Evolutionary conservation across 37 sponge, comb jelly and placozoan genomes (phyloP), one percentile per base, ranked within the genome.

Genomic region (Halichondria panicea): DNA sequence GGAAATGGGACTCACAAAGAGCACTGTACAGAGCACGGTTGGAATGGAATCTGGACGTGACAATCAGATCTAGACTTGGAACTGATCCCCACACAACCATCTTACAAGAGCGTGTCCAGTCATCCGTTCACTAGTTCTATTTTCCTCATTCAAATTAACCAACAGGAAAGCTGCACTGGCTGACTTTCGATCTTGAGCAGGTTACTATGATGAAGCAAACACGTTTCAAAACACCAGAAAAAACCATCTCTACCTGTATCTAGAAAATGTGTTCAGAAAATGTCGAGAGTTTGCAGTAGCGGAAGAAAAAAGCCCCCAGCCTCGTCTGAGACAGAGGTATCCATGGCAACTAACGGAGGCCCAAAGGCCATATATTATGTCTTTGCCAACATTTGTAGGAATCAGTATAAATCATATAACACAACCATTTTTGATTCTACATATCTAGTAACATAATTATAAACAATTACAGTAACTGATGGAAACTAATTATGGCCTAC

Each of bases 101-200:
- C 70, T 1, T 91, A 91, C 55, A 75, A 25, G 33, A 91, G 91
- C 57, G 86, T 85, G 11, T 75, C 91, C 32, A 45, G 39, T 15
- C 91, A 91, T 44, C 91, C 91, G 2, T 70, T 91, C 61, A 85
- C 85, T 6, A 63, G 43, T 30, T 71, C 82, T 39, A 32, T 81
- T 36, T 68, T 91, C 55, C 37, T 81, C 36, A 30, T 70, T 9
- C 34, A 78, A 24, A 68, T 72, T 1, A 63, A 84, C 55, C n/a
- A 77, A 90, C 33, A 74, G 80, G 66, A 76, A 82, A 59, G 68
- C 91, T 15, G 81, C 74, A 18, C 45, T 91, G 58, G 91, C 91
- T 9, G 91, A 91, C 61, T 91, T 60, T 66, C 74, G 87, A 52
- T 78, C 91, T 0, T 25, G 86, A 22, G 81, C 86, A 1, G 81